These are phyloP conservation scores for Anomalospiza imberbis DNA, from an alignment of 2,797 vertebrate genomes.

Conservation along the genomic window DNA sequence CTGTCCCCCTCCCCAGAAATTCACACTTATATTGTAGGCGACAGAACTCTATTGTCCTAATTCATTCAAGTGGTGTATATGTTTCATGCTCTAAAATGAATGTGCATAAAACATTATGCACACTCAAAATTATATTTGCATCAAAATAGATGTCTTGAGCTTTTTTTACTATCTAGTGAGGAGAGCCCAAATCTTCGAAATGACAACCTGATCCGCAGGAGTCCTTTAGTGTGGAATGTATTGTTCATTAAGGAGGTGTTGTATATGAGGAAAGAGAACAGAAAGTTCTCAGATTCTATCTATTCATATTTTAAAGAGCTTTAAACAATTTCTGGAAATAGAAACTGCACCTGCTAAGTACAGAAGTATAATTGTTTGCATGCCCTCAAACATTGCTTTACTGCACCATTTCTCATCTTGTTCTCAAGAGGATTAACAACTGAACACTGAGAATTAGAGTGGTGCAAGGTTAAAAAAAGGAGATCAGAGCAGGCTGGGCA, in stretches of 20 bases:
- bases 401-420: constrained; percentile 47
- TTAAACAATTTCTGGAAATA: constrained; percentile 62
- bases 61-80: constrained; percentile 25
- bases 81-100: constrained; percentile 43
- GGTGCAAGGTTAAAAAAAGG: constrained; percentile 33
- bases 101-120: background rate
- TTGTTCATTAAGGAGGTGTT: constrained; percentile 13
- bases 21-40: background rate
- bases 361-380: constrained; percentile 48
- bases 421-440: constrained; percentile 53
- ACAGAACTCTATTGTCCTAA: constrained; percentile 28
- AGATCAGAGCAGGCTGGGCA: background rate
- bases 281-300: constrained; percentile 15
- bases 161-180: constrained; percentile 40
- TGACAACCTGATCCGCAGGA: constrained; percentile 7
- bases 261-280: background rate
- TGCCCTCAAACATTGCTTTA: constrained; percentile 46
- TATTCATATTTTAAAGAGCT: constrained; percentile 40
- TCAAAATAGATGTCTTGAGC: constrained; percentile 26
- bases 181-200: constrained; percentile 11
- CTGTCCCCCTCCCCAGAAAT: constrained; percentile 17
- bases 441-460: constrained; percentile 27
- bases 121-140: constrained; percentile 50
- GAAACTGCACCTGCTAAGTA: constrained; percentile 36
- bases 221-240: background rate